Base-by-base conservation (phyloP, 1,140 invertebrate species). In the Limonius californicus region DNA sequence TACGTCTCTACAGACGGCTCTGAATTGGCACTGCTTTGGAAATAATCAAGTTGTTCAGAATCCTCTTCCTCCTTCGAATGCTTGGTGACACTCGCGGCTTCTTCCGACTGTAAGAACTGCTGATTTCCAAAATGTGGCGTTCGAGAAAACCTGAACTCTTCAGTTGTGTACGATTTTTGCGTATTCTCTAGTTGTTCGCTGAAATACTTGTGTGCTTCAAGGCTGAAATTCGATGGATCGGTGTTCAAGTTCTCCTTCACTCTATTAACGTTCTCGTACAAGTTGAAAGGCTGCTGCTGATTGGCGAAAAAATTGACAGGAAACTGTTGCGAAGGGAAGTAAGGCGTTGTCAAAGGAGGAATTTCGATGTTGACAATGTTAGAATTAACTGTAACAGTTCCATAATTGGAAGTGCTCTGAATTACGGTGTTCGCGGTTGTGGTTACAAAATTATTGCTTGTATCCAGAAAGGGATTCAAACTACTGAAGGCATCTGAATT, bases 181-280 rank as follows among this genome's bases (percentile, higher is more conserved):
- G 14, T 50, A 12, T 9, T 32, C 6, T 55, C 21, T 14, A 55
- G 30, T 12, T 18, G 6, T 69, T 68, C 14, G 59, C 64, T 0
- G 72, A 71, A 3, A 71, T 75, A 43, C 63, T 69, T 1, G 62
- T 47, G 14, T 66, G 60, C 54, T 67, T 76, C n/a, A 56, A 53
- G 9, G 11, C 39, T 23, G 15, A 66, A 62, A 42, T 66, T 65
- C n/a, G 61, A 59, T 12, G 6, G 6, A 3, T 50, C 14, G 2
- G 45, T 39, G 9, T 27, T 27, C 9, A 27, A 27, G 9, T 27
- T 27, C 9, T 27, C 23, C 3, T 27, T 27, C 9, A 4, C 3
- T 9, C 9, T 3, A 27, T 27, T 27, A 9, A 27, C 9, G 9
- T 27, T 9, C 9, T 27, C 23, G 9, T 27, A 27, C 3, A 27